Base-by-base conservation (phyloP, 2,888 invertebrate genomes). In the Habroteleia sp. region DNA sequence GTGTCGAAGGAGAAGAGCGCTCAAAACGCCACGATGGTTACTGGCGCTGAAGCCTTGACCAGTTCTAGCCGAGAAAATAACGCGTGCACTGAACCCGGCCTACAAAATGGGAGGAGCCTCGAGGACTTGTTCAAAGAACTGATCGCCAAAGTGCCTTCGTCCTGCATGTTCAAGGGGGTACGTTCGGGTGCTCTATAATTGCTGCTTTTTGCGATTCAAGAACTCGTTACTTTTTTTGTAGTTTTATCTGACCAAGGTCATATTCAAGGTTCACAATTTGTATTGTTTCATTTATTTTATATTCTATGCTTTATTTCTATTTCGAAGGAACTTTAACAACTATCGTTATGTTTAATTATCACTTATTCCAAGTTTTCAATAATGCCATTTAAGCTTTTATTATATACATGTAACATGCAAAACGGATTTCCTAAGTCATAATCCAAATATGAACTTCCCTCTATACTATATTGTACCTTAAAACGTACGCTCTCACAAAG, bases 91-190 rank as follows among this genome's bases (percentile, higher is more conserved):
- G 79, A 78, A 78, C 75, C 73, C 73, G 54, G 35, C 54, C 66
- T 52, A 56, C 77, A 76, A 33, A 81, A 76, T 65, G 71, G 74
- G 41, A 73, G 71, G 33, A 77, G 66, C 69, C 74, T 71, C 54
- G 77, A 80, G 50, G 79, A 81, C 56, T 79, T 83, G 39, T 74
- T 77, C 41, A 79, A 79, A 74, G 79, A 83, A 74, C 77, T 80
- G 58, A 68, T 76, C 66, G 81, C 74, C 76, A 82, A 82, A 83
- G 77, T 72, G 72, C 74, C 73, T 76, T 69, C 69, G 73, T 76
- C 74, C 69, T 73, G 78, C 66, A 56, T 56, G 62, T 71, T 54
- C 60, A 74, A 77, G 56, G 68, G 69, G 58, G 76, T 77, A 71
- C 46, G 78, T 77, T 56, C 31, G 10, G 39, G 25, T 13, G 31